Evolutionary conservation across 2,888 invertebrate species (phyloP).

Genomic region (Liopterus haemorrhoidalis): DNA sequence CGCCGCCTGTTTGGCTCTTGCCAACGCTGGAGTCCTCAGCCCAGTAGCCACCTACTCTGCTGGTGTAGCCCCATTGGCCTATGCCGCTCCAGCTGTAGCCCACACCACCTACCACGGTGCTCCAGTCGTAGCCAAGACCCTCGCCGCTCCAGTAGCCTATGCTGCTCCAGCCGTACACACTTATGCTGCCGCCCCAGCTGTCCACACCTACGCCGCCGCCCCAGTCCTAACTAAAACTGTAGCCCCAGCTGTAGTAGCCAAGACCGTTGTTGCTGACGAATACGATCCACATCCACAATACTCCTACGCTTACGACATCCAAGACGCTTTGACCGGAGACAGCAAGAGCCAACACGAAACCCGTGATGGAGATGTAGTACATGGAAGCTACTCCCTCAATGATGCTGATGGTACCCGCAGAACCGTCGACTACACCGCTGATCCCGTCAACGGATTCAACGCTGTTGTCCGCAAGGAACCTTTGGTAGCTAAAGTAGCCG

Average conservation of each 20-base stretch:
- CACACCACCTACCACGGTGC: slow-evolving; percentile 44
- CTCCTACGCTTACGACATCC: slow-evolving; percentile 54
- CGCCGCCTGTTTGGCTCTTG: slow-evolving; percentile 27
- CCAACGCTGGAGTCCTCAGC: slow-evolving; percentile 26
- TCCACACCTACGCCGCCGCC: slow-evolving; percentile 33
- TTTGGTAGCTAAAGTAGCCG: slow-evolving; percentile 42
- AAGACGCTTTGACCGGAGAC: slow-evolving; percentile 54
- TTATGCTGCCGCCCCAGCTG: slow-evolving; percentile 40
- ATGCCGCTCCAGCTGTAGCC: slow-evolving; percentile 31
- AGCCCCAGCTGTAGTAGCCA: slow-evolving; percentile 30
- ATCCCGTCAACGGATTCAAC: slow-evolving; percentile 51
- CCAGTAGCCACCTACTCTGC: slow-evolving; percentile 35
- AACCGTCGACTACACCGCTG: slow-evolving; percentile 57
- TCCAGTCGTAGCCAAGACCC: slow-evolving; percentile 35
- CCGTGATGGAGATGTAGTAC: slow-evolving; percentile 58
- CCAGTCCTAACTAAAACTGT: slow-evolving; percentile 40
- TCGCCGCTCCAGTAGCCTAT: slow-evolving; percentile 26
- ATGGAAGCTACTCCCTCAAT: slow-evolving; percentile 52
- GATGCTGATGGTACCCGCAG: slow-evolving; percentile 59
- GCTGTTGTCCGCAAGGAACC: slow-evolving; percentile 52
- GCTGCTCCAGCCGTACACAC: slow-evolving; percentile 39
- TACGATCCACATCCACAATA: slow-evolving; percentile 49
- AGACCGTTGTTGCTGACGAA: slow-evolving; percentile 35
- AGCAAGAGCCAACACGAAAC: slow-evolving; percentile 57
- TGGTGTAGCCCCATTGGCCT: slow-evolving; percentile 37